Evolutionary conservation across 2,888 invertebrate species (phyloP), one percentile per base, ranked within the genome.

Genomic region (Cephus spinipes): DNA sequence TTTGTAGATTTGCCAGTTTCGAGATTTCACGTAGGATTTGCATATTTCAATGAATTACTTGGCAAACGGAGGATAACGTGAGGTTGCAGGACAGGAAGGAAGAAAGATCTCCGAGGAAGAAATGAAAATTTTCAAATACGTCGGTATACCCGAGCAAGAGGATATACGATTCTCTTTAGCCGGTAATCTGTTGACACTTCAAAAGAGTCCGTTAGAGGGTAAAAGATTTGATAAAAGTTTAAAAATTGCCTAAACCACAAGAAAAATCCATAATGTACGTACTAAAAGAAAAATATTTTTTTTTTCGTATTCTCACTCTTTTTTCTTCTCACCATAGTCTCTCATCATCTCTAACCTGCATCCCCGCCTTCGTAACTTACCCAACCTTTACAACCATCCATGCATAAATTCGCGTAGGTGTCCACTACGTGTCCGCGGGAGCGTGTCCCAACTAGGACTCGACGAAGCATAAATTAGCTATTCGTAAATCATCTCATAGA

Each of bases 1-100:
- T 77, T 77, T 77, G 77, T 77, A 74, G 77, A 77, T 77, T 77
- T 77, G 74, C 77, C 77, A 55, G 71, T 77, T 77, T 77, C 74
- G 75, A 77, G 77, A 77, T 77, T 77, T 77, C 74, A 77, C 34
- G 75, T 34, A 69, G 77, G 77, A 77, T 77, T 75, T 77, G 68
- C 73, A 31, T 77, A 68, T 73, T 74, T 77, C 74, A 77, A 55
- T 55, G 55, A 55, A 55, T 55, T 55, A 55, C 55, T 55, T 23
- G 55, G 55, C 23, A 55, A 23, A 55, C 23, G 23, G 2, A 55
- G 55, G 55, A 55, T 55, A 55, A 55, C 55, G 23, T 23, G 55
- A 23, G 9, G 55, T 23, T 23, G 55, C 55, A 9, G 55, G 23
- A 55, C 55, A 55, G 23, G 55, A 55, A 55, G 23, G 55, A 23